phyloP scores from a whole-genome alignment of 2,113 vertebrate genomes.

The Indri indri region DNA sequence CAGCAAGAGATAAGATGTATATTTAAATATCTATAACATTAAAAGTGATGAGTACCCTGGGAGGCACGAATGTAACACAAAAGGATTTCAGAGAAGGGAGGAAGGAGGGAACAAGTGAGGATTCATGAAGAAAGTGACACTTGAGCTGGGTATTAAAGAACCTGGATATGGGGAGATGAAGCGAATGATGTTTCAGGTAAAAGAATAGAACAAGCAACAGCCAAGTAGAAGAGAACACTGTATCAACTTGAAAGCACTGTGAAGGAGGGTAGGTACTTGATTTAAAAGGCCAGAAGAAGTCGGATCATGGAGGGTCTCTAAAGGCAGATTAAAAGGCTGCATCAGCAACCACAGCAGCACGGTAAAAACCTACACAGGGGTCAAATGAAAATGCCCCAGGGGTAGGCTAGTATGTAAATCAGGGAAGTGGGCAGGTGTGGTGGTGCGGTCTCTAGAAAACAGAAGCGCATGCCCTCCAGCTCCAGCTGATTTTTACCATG shows the following conservation, averaged over 20 bases:
- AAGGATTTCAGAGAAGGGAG: neutral
- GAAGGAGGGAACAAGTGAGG: neutral
- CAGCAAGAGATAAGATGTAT: neutral
- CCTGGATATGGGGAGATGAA: neutral
- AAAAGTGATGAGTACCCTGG: neutral
- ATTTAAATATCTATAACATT: neutral
- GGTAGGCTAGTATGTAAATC: too few relatives aligned
- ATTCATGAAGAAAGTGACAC: neutral
- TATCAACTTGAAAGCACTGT: neutral
- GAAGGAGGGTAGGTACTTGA: neutral
- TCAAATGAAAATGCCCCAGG: neutral
- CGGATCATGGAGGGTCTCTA: neutral
- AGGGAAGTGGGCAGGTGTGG: neutral
- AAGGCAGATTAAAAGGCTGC: neutral
- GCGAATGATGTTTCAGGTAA: neutral
- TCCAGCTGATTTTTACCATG: neutral
- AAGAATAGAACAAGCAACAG: neutral
- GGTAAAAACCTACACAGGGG: fast-evolving
- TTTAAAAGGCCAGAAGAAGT: neutral
- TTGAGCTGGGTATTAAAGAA: neutral
- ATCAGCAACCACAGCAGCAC: neutral
- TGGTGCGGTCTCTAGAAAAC: fast-evolving
- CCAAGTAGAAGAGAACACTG: neutral
- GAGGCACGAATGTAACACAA: neutral
- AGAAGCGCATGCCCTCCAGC: fast-evolving